A percentile compares a stretch with the other conserved stretches of the same genome.
These are phyloP conservation scores for Leucopsar rothschildi DNA, from an alignment of 2,113 vertebrate genomes.

Conservation along the genomic window DNA sequence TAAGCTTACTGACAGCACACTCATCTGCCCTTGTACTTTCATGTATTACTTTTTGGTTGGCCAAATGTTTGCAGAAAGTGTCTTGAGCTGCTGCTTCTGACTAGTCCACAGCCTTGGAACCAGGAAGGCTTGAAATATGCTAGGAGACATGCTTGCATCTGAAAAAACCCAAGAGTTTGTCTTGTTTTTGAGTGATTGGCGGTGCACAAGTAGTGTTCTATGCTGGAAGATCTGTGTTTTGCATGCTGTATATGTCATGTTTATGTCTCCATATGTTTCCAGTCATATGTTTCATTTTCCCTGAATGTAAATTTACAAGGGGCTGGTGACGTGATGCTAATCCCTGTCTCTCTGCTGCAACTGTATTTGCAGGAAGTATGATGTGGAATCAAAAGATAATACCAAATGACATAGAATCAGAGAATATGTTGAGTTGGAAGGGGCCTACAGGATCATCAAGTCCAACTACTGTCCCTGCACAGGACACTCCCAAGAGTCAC, in stretches of 20 bases:
- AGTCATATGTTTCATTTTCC: background rate
- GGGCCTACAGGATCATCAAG: background rate
- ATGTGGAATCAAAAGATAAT: background rate
- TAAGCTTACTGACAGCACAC: background rate
- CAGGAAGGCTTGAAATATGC: no score
- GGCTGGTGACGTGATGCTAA: background rate
- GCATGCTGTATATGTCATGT: background rate
- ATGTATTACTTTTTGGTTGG: background rate
- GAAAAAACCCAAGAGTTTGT: background rate
- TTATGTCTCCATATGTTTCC: background rate
- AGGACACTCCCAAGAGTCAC: background rate
- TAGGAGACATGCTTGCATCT: background rate
- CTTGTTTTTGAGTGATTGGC: background rate
- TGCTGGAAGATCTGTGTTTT: background rate
- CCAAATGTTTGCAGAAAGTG: background rate
- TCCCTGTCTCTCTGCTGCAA: background rate
- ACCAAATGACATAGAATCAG: rapidly evolving
- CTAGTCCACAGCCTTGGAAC: background rate
- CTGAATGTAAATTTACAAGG: background rate
- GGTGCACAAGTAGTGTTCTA: rapidly evolving
- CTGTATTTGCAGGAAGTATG: background rate
- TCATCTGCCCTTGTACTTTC: background rate
- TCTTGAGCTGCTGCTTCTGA: background rate
- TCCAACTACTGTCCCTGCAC: background rate
- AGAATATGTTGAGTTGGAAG: background rate